Percentiles rank a stretch among this genome's conserved stretches.
Conservation (phyloP, 2,888 invertebrate genomes). For the Caenorhabditis wallacei region DNA sequence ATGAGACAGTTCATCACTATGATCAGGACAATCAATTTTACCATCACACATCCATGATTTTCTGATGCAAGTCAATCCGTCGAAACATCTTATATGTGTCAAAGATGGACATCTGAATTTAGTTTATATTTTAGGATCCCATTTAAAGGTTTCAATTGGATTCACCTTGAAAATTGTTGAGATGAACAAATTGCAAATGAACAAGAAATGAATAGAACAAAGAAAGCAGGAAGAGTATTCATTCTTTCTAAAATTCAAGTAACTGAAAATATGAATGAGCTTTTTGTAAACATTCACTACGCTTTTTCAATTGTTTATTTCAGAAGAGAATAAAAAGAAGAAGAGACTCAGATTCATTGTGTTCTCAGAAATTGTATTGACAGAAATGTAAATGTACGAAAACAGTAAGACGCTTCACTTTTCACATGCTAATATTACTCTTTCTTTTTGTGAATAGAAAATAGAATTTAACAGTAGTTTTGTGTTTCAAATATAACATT, state of each 20-base stretch:
- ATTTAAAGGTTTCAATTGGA: too few relatives aligned
- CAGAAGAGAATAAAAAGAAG: not conserved
- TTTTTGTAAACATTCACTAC: not conserved
- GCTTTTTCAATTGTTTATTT: not conserved
- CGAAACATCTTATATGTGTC: conserved; percentile 65
- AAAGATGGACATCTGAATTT: conserved; percentile 54
- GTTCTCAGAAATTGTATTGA: too few relatives aligned
- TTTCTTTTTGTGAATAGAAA: too few relatives aligned
- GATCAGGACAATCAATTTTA: conserved; percentile 70
- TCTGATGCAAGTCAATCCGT: conserved; percentile 68
- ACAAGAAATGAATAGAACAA: not conserved
- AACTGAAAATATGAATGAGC: not conserved
- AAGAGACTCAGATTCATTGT: too few relatives aligned
- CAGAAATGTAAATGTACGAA: too few relatives aligned
- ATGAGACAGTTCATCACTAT: conserved; percentile 68
- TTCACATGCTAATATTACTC: too few relatives aligned
- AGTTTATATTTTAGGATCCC: not conserved
- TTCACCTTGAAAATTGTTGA: conserved; percentile 14
- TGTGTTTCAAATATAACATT: too few relatives aligned
- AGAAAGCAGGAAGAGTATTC: too few relatives aligned
- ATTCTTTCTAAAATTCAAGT: not conserved
- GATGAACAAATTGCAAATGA: not conserved
- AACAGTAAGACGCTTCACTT: too few relatives aligned
- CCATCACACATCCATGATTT: conserved; percentile 76
- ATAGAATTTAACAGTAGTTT: too few relatives aligned